phyloP scores from a whole-genome alignment of 2,113 vertebrate genomes.

The Numenius arquata region DNA sequence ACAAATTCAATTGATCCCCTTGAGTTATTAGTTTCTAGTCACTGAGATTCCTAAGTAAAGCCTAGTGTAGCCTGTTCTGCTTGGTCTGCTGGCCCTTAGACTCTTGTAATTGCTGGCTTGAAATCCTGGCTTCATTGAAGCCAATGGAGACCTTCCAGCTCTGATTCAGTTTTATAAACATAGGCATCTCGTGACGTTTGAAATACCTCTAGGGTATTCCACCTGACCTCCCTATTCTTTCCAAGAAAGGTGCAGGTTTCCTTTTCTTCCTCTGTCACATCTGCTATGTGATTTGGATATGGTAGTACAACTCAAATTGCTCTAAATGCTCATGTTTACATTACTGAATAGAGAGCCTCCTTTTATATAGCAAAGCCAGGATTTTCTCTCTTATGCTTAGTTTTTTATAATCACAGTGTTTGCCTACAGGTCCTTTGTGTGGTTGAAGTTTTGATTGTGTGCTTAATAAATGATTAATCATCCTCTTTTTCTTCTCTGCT shows the following conservation, averaged over 20 bases:
- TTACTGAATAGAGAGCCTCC: not conserved
- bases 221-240: not conserved
- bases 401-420: not conserved
- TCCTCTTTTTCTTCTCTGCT: not conserved
- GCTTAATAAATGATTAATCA: constrained; percentile 17
- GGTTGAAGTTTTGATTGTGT: not conserved
- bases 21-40: not conserved
- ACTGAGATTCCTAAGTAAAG: not conserved
- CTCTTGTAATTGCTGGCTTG: not conserved
- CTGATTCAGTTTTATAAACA: not conserved
- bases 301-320: not conserved
- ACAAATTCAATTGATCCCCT: not conserved
- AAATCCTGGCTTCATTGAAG: not conserved
- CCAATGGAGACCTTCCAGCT: not conserved
- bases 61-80: not conserved
- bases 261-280: not conserved
- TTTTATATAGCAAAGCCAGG: not conserved
- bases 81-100: not conserved
- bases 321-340: not conserved
- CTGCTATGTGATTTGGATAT: not conserved
- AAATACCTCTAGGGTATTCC: not conserved
- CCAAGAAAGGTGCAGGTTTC: not conserved
- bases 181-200: not conserved
- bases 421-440: not conserved
- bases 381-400: not conserved